Conservation (phyloP, 2,113 vertebrate genomes). For the Gasterosteus aculeatus region DNA sequence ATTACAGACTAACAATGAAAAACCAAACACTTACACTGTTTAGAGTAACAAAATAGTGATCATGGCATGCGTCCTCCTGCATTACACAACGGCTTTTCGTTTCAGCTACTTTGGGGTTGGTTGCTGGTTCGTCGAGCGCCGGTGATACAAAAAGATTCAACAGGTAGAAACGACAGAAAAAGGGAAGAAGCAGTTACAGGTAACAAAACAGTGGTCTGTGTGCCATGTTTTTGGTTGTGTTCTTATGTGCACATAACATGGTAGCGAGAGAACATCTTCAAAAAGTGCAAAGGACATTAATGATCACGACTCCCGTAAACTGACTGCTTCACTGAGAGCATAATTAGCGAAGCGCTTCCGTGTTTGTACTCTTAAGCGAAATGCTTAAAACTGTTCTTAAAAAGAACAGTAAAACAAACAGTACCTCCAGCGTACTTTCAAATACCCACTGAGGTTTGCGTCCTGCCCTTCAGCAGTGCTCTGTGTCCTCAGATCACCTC, state of each 20-base stretch:
- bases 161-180: conserved; percentile 40
- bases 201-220: conserved; percentile 56
- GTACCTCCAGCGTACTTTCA: conserved; percentile 44
- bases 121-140: conserved; percentile 63
- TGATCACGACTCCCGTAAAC: conserved; percentile 30
- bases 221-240: conserved; percentile 56
- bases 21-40: conserved; percentile 53
- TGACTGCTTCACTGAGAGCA: neutral
- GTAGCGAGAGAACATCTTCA: conserved; percentile 43
- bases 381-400: conserved; percentile 66
- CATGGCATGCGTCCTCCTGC: conserved; percentile 66
- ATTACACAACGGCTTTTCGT: conserved; percentile 45
- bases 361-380: conserved; percentile 23
- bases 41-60: conserved; percentile 35
- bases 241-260: conserved; percentile 71
- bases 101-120: conserved; percentile 68
- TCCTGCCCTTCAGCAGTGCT: conserved; percentile 47
- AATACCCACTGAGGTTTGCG: conserved; percentile 32
- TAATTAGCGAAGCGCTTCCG: conserved; percentile 6
- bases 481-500: conserved; percentile 42
- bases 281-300: conserved; percentile 76
- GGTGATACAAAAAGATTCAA: conserved; percentile 40
- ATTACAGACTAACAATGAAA: conserved; percentile 48
- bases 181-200: conserved; percentile 45
- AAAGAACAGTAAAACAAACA: conserved; percentile 51